A percentile compares a stretch with the other conserved stretches of the same genome.
These are phyloP conservation scores for Morpho helenor DNA, from an alignment of 2,888 invertebrate species.

Conservation along the genomic window DNA sequence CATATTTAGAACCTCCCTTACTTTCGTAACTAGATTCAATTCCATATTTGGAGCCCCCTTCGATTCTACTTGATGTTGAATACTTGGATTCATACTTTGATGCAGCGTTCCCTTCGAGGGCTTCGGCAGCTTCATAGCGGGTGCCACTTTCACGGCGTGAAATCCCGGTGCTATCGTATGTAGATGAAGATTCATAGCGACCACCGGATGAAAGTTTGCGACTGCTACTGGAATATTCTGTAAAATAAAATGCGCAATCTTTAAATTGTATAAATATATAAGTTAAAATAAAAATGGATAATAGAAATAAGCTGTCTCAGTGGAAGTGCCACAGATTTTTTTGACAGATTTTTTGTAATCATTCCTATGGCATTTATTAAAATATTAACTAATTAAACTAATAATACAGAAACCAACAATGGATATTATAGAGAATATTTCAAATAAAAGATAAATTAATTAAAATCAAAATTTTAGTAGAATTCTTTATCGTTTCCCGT, in stretches of 20 bases:
- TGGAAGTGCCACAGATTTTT: no score
- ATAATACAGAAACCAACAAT: no score
- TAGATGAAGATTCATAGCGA: conserved; percentile 61
- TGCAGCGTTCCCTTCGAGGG: conserved; percentile 51
- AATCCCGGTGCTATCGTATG: conserved; percentile 51
- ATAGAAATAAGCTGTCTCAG: no score
- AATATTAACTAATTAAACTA: no score
- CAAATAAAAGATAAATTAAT: no score
- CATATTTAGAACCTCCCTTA: conserved; percentile 40
- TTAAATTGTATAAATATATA: no score
- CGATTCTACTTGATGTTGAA: conserved; percentile 41
- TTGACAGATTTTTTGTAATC: no score
- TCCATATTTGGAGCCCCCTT: conserved; percentile 41
- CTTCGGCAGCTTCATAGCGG: conserved; percentile 47
- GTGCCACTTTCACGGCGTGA: conserved; percentile 64
- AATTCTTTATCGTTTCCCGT: no score
- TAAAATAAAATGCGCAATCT: conserved; percentile 11
- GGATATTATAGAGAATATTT: no score
- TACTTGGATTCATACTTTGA: conserved; percentile 65
- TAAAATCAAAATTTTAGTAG: no score
- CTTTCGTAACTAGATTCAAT: conserved; percentile 41
- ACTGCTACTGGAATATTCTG: conserved; percentile 68
- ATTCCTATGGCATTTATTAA: no score
- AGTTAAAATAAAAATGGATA: no score
- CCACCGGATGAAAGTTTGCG: conserved; percentile 56